These are phyloP conservation scores for Athalia circularis DNA, from an alignment of 2,888 invertebrate genomes.

Conservation along the genomic window DNA sequence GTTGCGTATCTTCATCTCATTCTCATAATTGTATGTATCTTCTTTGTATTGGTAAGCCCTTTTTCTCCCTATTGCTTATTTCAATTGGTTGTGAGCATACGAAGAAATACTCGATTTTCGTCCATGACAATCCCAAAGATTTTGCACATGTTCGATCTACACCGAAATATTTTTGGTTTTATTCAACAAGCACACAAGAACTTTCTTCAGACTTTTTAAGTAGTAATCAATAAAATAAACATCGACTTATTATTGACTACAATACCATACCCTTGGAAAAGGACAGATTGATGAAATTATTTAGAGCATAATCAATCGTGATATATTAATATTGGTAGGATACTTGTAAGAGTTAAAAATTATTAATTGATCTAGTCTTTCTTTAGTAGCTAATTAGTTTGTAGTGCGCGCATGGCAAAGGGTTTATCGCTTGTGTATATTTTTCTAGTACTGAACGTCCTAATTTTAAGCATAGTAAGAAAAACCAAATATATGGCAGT, in stretches of 20 bases:
- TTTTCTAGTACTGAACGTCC: conserved; percentile 6
- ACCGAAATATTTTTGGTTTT: not conserved
- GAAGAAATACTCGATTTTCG: conserved; percentile 18
- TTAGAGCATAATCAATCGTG: not conserved
- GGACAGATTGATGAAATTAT: no score
- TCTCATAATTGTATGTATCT: conserved; percentile 33
- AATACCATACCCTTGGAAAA: no score
- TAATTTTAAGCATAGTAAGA: conserved; percentile 15
- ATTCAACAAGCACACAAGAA: not conserved
- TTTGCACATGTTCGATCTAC: not conserved
- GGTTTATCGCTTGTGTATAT: conserved; percentile 24
- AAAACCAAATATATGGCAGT: conserved; percentile 17
- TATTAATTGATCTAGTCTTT: conserved; percentile 13
- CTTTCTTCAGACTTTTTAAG: not conserved
- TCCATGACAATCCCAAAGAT: not conserved
- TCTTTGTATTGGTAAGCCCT: conserved; percentile 45
- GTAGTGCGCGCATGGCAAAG: conserved; percentile 26
- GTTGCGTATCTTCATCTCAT: conserved; percentile 46
- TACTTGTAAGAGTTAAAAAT: not conserved
- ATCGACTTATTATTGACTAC: no score
- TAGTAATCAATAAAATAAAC: not conserved
- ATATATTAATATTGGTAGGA: not conserved
- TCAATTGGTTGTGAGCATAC: conserved; percentile 54
- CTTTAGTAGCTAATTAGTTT: conserved; percentile 16
- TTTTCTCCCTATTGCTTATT: conserved; percentile 27